Base-by-base conservation (phyloP, 2,113 vertebrate genomes). In the Numida meleagris region DNA sequence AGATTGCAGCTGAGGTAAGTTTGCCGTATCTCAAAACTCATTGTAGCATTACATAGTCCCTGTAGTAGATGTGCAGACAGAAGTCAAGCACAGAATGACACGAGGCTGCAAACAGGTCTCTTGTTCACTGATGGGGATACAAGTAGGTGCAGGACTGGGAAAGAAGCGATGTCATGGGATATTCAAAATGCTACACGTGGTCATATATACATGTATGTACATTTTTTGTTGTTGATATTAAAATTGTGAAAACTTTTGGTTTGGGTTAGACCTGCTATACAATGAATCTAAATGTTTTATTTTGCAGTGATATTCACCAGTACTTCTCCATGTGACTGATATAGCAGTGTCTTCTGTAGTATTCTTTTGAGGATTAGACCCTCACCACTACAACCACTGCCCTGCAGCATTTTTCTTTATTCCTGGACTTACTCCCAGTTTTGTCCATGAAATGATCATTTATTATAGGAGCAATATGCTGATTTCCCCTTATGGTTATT, bases 401-500 rank as follows among this genome's bases (percentile, higher is more conserved):
- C 81, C 33, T 94, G 65, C 72, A 88, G 68, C 48, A 86, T 93
- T 93, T 75, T 71, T 81, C 83, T 86, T 95, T 86, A 79, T 93
- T 93, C 48, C 59, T 95, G 93, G 90, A 94, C 94, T 94, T 96
- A 95, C 91, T 95, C 84, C 90, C 67, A 43, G 81, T 86, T 97
- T 95, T 95, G 82, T 96, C 75, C 94, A 68, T 93, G 67, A 95
- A 97, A 90, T 57, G n/a, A 91, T 96, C 72, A 84, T 90, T 96
- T 95, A 92, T 82, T 92, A 87, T 84, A 91, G 68, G 70, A 94
- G 71, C 90, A 96, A 78, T 96, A 95, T 96, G 95, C 92, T 96
- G 86, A 93, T 93, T 94, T 95, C n/a, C 65, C 18, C 70, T 78
- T 95, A 92, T 31, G 73, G 86, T 92, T 96, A 93, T 75, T 95